phyloP scores from a whole-genome alignment of 2,113 vertebrate genomes.

The Chlamydotis undulata region DNA sequence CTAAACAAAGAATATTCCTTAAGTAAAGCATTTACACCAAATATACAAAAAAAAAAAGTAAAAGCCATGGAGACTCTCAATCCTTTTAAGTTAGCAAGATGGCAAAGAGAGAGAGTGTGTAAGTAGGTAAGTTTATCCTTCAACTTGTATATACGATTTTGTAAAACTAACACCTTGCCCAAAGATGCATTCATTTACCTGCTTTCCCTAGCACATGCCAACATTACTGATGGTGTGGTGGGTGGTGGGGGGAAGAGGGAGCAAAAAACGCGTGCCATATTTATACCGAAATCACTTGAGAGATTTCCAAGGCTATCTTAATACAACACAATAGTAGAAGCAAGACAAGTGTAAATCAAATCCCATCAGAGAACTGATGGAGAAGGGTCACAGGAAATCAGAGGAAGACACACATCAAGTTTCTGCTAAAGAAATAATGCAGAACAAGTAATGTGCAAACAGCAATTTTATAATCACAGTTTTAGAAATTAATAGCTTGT shows the following conservation, averaged over 20 bases:
- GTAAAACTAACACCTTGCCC: neutral
- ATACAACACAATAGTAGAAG: neutral
- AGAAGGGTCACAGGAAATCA: neutral
- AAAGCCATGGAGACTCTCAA: neutral
- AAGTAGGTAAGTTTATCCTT: neutral
- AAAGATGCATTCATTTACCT: neutral
- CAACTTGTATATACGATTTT: neutral
- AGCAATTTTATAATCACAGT: neutral
- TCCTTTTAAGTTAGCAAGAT: neutral
- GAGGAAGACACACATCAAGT: neutral
- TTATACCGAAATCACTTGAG: neutral
- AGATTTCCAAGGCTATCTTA: neutral
- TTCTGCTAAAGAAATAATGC: neutral
- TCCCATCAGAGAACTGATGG: neutral
- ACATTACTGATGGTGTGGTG: neutral
- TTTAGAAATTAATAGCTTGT: neutral
- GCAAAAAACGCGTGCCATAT: neutral
- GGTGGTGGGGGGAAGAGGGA: accelerated
- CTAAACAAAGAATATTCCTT: neutral
- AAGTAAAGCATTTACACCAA: neutral
- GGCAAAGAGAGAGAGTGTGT: neutral
- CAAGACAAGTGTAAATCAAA: neutral
- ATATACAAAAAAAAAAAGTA: neutral
- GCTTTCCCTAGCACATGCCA: neutral
- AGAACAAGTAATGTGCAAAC: neutral